Evolutionary conservation across 2,113 vertebrate species (phyloP).

Genomic region (Naja naja): DNA sequence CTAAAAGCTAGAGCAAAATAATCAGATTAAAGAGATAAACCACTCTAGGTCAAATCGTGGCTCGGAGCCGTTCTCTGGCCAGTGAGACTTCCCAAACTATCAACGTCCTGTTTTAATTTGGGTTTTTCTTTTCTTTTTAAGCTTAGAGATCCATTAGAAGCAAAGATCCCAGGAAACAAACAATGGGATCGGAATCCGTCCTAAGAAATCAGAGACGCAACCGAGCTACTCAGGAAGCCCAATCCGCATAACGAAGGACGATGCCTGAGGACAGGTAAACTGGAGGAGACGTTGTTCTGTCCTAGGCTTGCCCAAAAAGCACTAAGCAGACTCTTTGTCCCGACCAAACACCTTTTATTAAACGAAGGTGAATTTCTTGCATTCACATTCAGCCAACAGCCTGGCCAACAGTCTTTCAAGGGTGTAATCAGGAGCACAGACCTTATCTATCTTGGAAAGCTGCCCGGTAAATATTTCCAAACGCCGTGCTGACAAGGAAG

Average conservation of each 20-base stretch:
- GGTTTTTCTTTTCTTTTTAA: not conserved
- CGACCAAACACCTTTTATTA: no score
- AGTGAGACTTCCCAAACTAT: not conserved
- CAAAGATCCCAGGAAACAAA: not conserved
- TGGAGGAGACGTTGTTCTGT: not conserved
- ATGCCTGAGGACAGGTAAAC: not conserved
- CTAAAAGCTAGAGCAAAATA: slow-evolving; percentile 10
- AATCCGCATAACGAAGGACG: not conserved
- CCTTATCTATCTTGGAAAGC: no score
- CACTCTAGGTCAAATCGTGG: slow-evolving; percentile 12
- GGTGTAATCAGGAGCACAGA: no score
- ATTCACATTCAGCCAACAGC: no score
- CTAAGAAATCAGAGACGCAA: no score
- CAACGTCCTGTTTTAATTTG: not conserved
- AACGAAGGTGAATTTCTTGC: no score
- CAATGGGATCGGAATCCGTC: not conserved
- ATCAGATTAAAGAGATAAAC: slow-evolving; percentile 12
- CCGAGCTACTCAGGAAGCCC: no score
- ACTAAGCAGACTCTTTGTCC: no score
- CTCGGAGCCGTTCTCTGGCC: not conserved
- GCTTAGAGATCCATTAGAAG: not conserved
- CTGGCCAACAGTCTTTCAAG: no score
- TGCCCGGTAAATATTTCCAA: no score
- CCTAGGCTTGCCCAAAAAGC: no score
- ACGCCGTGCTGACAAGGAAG: no score